Conservation (phyloP, 2,797 vertebrate species). For the Chaetophractus vellerosus region DNA sequence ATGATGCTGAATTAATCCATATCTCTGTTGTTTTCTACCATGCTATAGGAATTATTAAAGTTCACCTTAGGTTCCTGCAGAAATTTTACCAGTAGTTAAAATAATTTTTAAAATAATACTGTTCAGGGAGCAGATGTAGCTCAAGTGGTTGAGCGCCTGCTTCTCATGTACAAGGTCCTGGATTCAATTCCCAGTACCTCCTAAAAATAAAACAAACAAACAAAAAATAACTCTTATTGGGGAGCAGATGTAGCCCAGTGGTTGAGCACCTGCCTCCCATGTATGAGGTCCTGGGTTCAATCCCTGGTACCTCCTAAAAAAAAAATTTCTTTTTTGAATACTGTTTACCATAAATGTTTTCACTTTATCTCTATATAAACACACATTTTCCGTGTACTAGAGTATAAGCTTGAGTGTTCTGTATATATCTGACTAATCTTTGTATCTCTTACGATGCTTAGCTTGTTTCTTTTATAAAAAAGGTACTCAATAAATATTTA, state of each 20-base stretch:
- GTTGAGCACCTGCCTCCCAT: no score
- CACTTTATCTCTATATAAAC: background rate
- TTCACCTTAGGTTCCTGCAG: background rate
- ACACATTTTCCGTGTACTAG: background rate
- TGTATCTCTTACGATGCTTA: background rate
- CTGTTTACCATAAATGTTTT: background rate
- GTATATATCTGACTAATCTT: background rate
- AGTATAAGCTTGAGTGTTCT: background rate
- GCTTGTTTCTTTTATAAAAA: background rate
- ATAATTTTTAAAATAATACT: background rate
- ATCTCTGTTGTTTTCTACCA: background rate
- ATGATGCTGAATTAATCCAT: background rate
- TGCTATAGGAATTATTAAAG: background rate
- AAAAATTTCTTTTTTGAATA: no score
- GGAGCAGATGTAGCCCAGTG: no score
- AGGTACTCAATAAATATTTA: background rate
- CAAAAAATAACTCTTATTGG: no score
- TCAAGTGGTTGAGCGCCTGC: no score
- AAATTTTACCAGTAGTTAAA: background rate
- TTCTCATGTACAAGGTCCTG: no score
- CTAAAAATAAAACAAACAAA: no score
- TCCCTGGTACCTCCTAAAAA: no score
- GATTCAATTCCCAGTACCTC: no score
- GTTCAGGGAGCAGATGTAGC: background rate
- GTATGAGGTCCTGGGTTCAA: no score